These are phyloP conservation scores for Eublepharis macularius DNA, from an alignment of 2,113 vertebrate genomes.

Conservation along the genomic window DNA sequence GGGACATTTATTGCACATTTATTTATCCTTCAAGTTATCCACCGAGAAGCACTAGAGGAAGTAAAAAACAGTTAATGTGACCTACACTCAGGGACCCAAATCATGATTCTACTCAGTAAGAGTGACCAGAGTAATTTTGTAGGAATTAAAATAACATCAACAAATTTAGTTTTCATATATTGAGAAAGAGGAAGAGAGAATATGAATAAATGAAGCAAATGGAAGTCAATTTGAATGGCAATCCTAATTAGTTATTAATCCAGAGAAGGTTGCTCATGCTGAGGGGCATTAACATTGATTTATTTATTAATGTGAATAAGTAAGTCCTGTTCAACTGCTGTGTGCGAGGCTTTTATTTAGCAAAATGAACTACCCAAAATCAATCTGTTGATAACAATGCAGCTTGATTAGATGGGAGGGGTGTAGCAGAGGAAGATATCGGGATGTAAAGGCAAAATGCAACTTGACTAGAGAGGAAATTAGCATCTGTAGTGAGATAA, in stretches of 20 bases:
- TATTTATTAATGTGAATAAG: neutral
- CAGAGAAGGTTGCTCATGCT: neutral
- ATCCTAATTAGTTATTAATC: rapidly evolving
- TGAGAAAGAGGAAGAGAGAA: neutral
- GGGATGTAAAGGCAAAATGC: too few species aligned
- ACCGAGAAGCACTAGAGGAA: neutral
- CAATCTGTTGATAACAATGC: neutral
- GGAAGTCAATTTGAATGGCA: neutral
- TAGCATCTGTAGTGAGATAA: too few species aligned
- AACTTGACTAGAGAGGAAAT: too few species aligned
- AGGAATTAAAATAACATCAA: rapidly evolving
- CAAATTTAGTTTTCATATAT: neutral
- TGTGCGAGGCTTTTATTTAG: neutral
- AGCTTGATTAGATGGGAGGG: too few species aligned
- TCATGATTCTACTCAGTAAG: neutral
- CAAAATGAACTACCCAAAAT: neutral
- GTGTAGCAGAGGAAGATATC: too few species aligned
- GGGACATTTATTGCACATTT: neutral
- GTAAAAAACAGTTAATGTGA: neutral
- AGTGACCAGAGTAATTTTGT: neutral
- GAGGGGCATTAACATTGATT: neutral
- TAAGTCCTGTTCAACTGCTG: neutral
- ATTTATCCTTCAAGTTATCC: slow-evolving; percentile 23
- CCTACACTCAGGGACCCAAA: neutral
- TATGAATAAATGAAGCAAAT: neutral